phyloP scores from a whole-genome alignment of 2,113 vertebrate genomes.

The Arvicanthis niloticus region DNA sequence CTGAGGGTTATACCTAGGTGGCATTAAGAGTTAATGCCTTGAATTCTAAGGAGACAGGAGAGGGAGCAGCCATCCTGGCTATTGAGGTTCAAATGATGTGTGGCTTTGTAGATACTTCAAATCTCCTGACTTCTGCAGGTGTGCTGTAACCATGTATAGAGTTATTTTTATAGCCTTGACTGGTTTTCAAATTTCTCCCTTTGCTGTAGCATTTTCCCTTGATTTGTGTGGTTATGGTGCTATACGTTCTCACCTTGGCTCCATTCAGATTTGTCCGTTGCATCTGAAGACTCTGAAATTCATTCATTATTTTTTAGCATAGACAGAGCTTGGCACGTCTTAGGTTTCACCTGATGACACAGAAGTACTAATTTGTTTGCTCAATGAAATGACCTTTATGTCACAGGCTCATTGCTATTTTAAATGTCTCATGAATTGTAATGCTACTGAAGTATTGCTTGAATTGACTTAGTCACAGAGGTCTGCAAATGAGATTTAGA shows the following conservation, averaged over 20 bases:
- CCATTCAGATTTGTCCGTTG: not conserved
- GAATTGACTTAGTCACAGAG: not conserved
- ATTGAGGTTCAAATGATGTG: not conserved
- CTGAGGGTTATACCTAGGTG: not conserved
- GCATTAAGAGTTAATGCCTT: not conserved
- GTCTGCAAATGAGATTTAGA: conserved; percentile 50
- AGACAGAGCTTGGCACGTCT: not conserved
- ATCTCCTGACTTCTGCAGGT: not conserved
- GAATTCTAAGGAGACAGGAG: not conserved
- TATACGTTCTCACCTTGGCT: not conserved
- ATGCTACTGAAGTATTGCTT: not conserved
- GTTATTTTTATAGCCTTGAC: not conserved
- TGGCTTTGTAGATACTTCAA: not conserved
- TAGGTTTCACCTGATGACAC: not conserved
- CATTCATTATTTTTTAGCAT: not conserved
- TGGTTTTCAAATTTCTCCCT: conserved; percentile 17
- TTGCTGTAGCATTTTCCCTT: not conserved
- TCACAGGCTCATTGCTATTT: conserved; percentile 8
- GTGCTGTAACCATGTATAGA: not conserved
- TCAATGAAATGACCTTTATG: conserved; percentile 27
- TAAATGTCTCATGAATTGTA: not conserved
- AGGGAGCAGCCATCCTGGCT: not conserved
- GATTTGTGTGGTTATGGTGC: not conserved
- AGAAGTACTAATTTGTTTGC: conserved; percentile 27
- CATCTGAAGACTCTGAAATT: not conserved